phyloP scores from a whole-genome alignment of 2,113 vertebrate species.

The Pseudolaguvia tuberculata region DNA sequence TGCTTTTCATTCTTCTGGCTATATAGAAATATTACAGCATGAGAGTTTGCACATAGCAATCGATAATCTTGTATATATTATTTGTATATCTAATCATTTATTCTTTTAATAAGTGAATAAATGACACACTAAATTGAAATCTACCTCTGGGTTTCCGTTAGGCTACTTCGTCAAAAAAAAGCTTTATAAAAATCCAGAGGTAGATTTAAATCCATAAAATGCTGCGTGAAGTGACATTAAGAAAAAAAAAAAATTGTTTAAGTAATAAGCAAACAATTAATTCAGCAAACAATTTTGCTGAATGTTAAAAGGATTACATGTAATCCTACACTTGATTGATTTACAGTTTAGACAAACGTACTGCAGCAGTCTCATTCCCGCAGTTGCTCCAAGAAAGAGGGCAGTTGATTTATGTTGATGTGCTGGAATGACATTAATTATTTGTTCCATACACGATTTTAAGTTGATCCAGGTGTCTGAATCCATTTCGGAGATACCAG shows the following conservation, averaged over 20 bases:
- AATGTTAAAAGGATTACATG: neutral
- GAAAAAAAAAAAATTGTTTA: neutral
- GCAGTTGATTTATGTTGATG: slow-evolving; percentile 71
- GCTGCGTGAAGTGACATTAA: neutral
- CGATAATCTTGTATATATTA: no score
- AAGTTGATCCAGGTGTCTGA: slow-evolving; percentile 66
- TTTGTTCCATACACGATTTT: slow-evolving; percentile 69
- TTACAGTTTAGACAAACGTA: slow-evolving; percentile 57
- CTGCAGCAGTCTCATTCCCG: slow-evolving; percentile 92
- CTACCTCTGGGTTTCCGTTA: no score
- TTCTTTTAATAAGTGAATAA: no score
- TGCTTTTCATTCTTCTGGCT: slow-evolving; percentile 74
- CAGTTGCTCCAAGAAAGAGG: slow-evolving; percentile 88
- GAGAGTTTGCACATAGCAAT: neutral
- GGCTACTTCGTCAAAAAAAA: no score
- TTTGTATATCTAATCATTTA: no score
- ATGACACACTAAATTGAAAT: no score
- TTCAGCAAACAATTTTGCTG: no score
- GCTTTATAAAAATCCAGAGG: neutral
- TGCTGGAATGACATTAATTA: slow-evolving; percentile 68
- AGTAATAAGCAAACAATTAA: no score
- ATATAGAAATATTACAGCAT: slow-evolving; percentile 1
- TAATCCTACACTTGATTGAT: neutral
- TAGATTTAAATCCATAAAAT: neutral
- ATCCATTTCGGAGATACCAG: slow-evolving; percentile 81